These are phyloP conservation scores for Chaetoderma sp. DNA, from an alignment of 2,888 invertebrate species.

Conservation along the genomic window DNA sequence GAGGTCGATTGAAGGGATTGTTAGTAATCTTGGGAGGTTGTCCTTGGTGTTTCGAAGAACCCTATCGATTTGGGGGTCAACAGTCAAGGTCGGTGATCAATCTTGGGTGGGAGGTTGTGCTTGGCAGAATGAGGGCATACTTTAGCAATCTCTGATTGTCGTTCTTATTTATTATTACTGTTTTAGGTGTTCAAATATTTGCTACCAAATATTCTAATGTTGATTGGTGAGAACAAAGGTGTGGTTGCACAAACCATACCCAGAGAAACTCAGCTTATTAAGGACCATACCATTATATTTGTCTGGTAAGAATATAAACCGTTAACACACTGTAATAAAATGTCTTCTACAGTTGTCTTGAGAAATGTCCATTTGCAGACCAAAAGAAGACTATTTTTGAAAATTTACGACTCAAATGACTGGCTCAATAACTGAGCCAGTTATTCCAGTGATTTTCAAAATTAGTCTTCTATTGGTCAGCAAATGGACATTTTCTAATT, in stretches of 20 bases:
- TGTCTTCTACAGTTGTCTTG: neutral
- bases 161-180: neutral
- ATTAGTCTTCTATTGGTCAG: too few species aligned
- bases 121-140: neutral
- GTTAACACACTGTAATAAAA: neutral
- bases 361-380: neutral
- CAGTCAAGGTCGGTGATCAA: too few species aligned
- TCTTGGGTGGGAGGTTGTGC: too few species aligned
- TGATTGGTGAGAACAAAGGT: conserved; percentile 45
- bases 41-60: too few species aligned
- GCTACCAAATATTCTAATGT: conserved; percentile 68
- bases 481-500: too few species aligned
- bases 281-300: conserved; percentile 57
- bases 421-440: too few species aligned
- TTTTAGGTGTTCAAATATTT: conserved; percentile 68
- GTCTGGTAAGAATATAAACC: conserved; percentile 42
- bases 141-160: neutral
- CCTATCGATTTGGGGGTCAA: too few species aligned
- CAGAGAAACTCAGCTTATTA: conserved; percentile 43
- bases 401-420: too few species aligned
- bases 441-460: too few species aligned
- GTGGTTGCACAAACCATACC: conserved; percentile 50
- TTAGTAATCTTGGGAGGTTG: too few species aligned
- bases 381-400: too few species aligned
- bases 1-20: too few species aligned